A percentile compares a stretch with the other conserved stretches of the same genome.
Conservation (phyloP, 2,113 vertebrate genomes). For the Macquaria ambigua region DNA sequence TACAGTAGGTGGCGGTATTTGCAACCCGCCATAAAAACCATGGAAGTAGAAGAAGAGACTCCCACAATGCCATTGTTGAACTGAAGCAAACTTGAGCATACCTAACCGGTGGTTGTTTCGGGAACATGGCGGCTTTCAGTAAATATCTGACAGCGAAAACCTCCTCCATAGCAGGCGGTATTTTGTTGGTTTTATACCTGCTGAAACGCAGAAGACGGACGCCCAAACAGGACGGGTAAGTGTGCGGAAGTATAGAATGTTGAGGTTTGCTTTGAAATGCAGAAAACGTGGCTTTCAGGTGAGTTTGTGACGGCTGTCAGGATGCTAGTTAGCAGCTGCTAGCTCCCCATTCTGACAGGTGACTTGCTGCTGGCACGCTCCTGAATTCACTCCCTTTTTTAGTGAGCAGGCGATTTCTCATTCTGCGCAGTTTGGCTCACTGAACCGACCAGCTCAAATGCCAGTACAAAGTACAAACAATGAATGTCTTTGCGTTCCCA, state of each 20-base stretch:
- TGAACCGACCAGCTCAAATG: not conserved
- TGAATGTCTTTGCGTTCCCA: not conserved
- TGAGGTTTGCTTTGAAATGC: not conserved
- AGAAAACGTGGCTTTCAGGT: not conserved
- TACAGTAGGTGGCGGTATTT: too few species aligned
- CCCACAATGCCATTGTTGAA: slow-evolving; percentile 43
- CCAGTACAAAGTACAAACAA: not conserved
- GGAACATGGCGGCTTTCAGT: slow-evolving; percentile 92
- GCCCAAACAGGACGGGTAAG: slow-evolving; percentile 78
- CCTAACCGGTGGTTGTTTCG: slow-evolving; percentile 52
- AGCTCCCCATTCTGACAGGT: slow-evolving; percentile 22
- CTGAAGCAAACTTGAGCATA: not conserved
- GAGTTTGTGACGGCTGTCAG: not conserved
- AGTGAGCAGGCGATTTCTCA: not conserved
- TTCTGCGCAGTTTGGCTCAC: not conserved
- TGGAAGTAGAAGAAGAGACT: slow-evolving; percentile 8
- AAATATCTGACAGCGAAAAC: slow-evolving; percentile 91
- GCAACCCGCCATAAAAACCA: too few species aligned
- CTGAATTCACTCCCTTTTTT: not conserved
- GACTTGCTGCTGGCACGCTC: not conserved
- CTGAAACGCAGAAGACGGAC: slow-evolving; percentile 82
- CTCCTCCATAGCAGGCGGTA: slow-evolving; percentile 88
- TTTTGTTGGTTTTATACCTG: slow-evolving; percentile 86
- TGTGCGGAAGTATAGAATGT: rapidly evolving
- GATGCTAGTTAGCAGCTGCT: slow-evolving; percentile 32